Evolutionary conservation across 2,888 invertebrate species (phyloP), one percentile per base, ranked within the genome.

Genomic region (Tanypteryx hageni): DNA sequence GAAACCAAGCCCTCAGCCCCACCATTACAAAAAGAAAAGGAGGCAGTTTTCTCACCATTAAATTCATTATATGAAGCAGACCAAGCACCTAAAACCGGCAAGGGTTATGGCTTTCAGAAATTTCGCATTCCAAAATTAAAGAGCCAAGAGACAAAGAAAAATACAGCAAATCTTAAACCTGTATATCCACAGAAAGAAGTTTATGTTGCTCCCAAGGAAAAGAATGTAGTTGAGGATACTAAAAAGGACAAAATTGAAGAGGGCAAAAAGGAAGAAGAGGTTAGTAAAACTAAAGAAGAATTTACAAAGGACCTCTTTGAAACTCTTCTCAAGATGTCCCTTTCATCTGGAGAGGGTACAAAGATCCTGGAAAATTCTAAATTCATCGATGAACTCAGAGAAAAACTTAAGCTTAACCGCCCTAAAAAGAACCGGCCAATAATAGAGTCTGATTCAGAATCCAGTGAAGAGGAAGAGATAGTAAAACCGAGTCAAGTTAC

Each of bases 381-480:
- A 94, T 95, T 96, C 82, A 95, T 96, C 93, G 95, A 95, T 56
- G 95, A 95, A 83, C 94, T 95, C 3, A 94, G 94, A 93, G 95
- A 95, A 91, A 93, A 93, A 18, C 92, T 94, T 10, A 95, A 95
- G 93, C 95, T 96, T 92, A 96, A 96, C 94, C 95, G 96, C 92
- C 96, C 96, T 93, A 96, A 96, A 93, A 96, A 96, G 93, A 95
- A 96, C 56, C 96, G 96, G 93, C 96, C 95, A 93, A 95, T 96
- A 0, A 95, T 96, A 93, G 96, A 96, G 94, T 96, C 96, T 9
- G 96, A 96, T 27, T 96, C 96, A 0, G 96, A 96, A 11, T 94
- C 94, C 14, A 93, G 93, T 93, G 94, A 96, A 93, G 95, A 95
- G 93, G 94, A 95, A 93, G 93, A 94, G 58, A 5, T 3, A 44